Conservation (phyloP, 1,140 invertebrate species). For the Gryllus bimaculatus region DNA sequence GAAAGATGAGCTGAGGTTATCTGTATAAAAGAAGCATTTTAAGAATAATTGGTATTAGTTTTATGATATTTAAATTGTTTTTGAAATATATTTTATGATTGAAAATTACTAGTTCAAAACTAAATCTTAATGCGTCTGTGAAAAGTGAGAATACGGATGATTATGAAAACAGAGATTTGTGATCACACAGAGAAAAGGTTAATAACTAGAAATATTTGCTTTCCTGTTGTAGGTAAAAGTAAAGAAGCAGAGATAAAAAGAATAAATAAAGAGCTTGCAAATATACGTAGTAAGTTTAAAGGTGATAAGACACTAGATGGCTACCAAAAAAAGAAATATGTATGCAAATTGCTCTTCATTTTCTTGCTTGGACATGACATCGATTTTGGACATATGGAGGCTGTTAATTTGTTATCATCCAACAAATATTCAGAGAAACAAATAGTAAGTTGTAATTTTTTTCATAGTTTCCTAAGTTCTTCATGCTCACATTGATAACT, state of each 20-base stretch:
- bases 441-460: constrained; percentile 68
- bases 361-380: constrained; percentile 99
- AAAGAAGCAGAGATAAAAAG: constrained; percentile 99
- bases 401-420: constrained; percentile 98
- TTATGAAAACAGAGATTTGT: neutral
- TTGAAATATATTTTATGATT: neutral
- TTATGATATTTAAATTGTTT: neutral
- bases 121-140: neutral
- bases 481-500: neutral
- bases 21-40: neutral
- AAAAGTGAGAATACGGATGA: neutral
- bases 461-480: neutral
- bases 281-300: constrained; percentile 99
- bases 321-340: constrained; percentile 99
- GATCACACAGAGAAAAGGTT: neutral
- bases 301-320: constrained; percentile 99
- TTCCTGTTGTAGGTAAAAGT: constrained; percentile 72
- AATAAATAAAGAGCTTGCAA: constrained; percentile 99
- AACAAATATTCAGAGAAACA: constrained; percentile 99
- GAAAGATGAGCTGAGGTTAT: neutral
- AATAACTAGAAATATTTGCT: neutral
- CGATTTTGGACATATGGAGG: constrained; percentile 99
- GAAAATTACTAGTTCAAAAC: neutral
- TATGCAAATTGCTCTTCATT: constrained; percentile 98
- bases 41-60: neutral